phyloP scores from a whole-genome alignment of 1,140 invertebrate genomes.

The Temnothorax longispinosus region DNA sequence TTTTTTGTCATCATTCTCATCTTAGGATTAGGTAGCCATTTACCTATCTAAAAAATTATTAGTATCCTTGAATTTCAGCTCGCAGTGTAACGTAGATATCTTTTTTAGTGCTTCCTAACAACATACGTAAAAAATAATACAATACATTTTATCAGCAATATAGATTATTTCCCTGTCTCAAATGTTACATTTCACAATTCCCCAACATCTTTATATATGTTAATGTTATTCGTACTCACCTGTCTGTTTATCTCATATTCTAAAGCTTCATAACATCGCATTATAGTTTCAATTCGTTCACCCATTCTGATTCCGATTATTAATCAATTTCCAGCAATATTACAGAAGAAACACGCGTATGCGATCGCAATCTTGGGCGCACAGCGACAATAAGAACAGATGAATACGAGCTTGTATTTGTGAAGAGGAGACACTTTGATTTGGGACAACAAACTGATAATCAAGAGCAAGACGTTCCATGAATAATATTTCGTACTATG shows the following conservation, averaged over 20 bases:
- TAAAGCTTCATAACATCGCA: background rate
- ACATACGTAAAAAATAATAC: background rate
- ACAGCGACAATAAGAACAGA: background rate
- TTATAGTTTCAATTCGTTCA: background rate
- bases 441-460: no score
- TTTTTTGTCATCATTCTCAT: background rate
- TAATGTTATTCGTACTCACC: background rate
- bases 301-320: background rate
- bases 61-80: background rate
- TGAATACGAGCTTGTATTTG: background rate
- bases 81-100: background rate
- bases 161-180: background rate
- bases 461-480: background rate
- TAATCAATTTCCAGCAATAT: background rate
- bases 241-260: background rate
- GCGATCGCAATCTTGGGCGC: background rate
- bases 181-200: background rate
- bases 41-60: background rate
- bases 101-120: background rate
- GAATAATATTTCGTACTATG: background rate
- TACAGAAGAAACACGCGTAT: background rate
- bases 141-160: no score
- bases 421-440: background rate
- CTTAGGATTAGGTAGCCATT: background rate
- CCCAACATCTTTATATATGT: background rate